Conservation (phyloP, 2,797 vertebrate species). For the Pseudochirops cupreus region DNA sequence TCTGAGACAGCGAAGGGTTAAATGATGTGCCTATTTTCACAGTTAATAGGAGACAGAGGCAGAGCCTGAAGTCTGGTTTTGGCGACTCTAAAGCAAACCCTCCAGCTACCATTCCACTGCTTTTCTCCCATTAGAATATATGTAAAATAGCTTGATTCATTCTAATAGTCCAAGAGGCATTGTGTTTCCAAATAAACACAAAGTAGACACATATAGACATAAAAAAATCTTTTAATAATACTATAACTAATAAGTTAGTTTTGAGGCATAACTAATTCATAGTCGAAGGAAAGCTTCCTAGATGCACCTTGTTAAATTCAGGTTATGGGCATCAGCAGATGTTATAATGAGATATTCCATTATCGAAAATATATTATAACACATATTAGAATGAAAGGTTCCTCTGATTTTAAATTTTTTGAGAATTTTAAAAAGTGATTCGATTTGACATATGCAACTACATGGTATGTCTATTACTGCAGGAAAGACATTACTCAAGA, state of each 20-base stretch:
- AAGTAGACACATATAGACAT: background rate
- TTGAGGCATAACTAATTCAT: background rate
- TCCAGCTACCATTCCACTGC: background rate
- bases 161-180: background rate
- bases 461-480: background rate
- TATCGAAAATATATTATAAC: slow-evolving; percentile 54
- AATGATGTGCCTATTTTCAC: background rate
- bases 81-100: background rate
- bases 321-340: slow-evolving; percentile 4
- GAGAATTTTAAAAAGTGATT: background rate
- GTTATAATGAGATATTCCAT: slow-evolving; percentile 47
- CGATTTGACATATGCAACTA: background rate
- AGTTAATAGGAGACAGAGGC: background rate
- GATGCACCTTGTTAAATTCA: slow-evolving; percentile 55
- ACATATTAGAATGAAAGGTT: slow-evolving; percentile 18
- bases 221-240: background rate
- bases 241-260: background rate
- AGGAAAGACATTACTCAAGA: slow-evolving; percentile 11
- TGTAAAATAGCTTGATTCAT: background rate
- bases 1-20: background rate
- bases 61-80: background rate
- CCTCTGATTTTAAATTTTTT: slow-evolving; percentile 8
- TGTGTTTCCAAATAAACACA: background rate
- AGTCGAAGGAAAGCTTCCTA: slow-evolving; percentile 18
- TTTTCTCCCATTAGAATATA: background rate